Percentiles rank a stretch among this genome's conserved stretches.
These are phyloP conservation scores for Nomada ruficornis DNA, from an alignment of 2,888 invertebrate species.

Conservation along the genomic window DNA sequence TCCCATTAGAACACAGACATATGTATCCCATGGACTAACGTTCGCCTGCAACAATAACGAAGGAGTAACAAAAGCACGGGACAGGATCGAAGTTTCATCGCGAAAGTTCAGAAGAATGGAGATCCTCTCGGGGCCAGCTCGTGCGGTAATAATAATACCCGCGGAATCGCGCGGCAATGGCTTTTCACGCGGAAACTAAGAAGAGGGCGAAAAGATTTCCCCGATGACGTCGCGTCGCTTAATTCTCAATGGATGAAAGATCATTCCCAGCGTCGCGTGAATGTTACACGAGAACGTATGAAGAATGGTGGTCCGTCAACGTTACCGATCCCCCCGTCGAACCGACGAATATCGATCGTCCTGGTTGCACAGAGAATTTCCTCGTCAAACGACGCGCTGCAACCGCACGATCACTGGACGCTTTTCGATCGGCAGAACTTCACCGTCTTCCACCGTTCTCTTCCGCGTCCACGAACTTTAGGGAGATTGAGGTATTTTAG, in stretches of 20 bases:
- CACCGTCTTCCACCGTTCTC: conserved; percentile 1
- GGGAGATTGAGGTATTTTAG: conserved; percentile 40
- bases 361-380: conserved; percentile 8
- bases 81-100: not conserved
- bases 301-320: conserved; percentile 11
- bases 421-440: conserved; percentile 25
- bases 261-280: conserved; percentile 2
- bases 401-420: conserved; percentile 3
- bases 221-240: conserved; percentile 14
- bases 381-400: not conserved
- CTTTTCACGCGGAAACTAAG: conserved; percentile 12
- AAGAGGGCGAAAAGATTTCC: conserved; percentile 17
- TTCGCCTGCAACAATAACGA: too few species aligned
- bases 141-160: conserved; percentile 25
- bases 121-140: not conserved
- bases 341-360: conserved; percentile 26
- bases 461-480: conserved; percentile 25
- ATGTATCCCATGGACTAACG: too few species aligned
- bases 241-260: conserved; percentile 14
- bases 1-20: too few species aligned
- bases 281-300: not conserved
- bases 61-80: not conserved
- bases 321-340: not conserved
- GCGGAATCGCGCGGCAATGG: conserved; percentile 14
- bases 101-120: not conserved